Evolutionary conservation across 2,888 invertebrate species (phyloP).

Genomic region (Aphrophora alni): DNA sequence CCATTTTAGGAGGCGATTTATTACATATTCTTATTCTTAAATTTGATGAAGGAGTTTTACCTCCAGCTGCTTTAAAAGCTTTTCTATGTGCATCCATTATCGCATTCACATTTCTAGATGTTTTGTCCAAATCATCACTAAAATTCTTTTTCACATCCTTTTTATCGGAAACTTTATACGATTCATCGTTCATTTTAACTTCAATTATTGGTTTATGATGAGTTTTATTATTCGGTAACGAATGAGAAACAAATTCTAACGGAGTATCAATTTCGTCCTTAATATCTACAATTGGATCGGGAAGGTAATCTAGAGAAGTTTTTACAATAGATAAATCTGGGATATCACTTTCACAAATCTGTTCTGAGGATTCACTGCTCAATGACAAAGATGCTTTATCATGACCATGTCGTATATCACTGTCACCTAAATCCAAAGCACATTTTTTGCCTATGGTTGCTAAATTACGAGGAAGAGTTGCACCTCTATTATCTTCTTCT

Average conservation of each 20-base stretch:
- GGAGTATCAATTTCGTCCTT: background rate
- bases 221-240: background rate
- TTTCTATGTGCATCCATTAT: conserved; percentile 44
- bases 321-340: background rate
- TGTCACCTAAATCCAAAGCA: conserved; percentile 44
- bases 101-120: conserved; percentile 27
- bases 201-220: background rate
- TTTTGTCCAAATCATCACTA: conserved; percentile 13
- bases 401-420: conserved; percentile 12
- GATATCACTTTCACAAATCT: conserved; percentile 14
- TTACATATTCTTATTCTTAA: conserved; percentile 44
- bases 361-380: conserved; percentile 18
- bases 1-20: conserved; percentile 33
- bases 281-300: background rate
- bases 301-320: background rate
- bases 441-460: conserved; percentile 46
- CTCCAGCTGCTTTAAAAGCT: conserved; percentile 46
- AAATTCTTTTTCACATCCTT: background rate
- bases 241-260: background rate
- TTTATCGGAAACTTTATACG: background rate
- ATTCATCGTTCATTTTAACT: background rate
- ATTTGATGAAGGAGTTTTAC: conserved; percentile 51
- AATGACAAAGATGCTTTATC: background rate
- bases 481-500: conserved; percentile 20
- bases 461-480: conserved; percentile 42